Evolutionary conservation across 2,113 vertebrate genomes (phyloP), one percentile per base, ranked within the genome.

Genomic region (Pheucticus melanocephalus): DNA sequence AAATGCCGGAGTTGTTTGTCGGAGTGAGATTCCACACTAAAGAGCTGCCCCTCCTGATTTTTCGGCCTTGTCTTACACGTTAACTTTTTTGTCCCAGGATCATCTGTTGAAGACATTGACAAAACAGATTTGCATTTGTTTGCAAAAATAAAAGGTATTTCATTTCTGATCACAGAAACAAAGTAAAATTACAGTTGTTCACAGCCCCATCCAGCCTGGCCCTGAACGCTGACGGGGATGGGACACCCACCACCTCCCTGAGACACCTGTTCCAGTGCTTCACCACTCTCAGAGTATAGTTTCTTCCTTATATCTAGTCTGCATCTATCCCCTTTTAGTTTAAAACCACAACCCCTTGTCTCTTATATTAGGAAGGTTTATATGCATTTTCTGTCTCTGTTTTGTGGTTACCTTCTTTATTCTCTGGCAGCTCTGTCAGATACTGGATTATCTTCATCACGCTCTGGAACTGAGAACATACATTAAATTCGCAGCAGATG

Each of bases 1-100:
- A 99, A 99, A 91, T 99, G 99, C 25, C 99, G 97, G 35, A 99
- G 98, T 54, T 99, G 98, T 92, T 99, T 99, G 97, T 97, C 97
- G 2, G 99, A 98, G 95, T 99, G 98, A 53, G 97, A 80, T 9
- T 99, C 98, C 54, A 99, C 77, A 2, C 90, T 98, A 70, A 99
- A 99, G 77, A 99, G 96, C 75, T 98, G 97, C 1, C 98, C 98
- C 88, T 97, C 96, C 35, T 97, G 64, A 40, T 96, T 97, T 68
- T 98, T 97, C 1, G 93, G 57, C 35, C 97, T 97, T 10, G 84
- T 96, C 51, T 95, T 97, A n/a, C 21, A 94, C 0, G 63, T 61
- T 8, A 80, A 70, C 16, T 93, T 72, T 19, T 93, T 97, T 90
- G 94, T 97, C 14, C 25, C 95, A 6, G 95, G 61, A 45, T 96